These are phyloP conservation scores for Lophotriccus pileatus DNA, from an alignment of 2,797 vertebrate genomes.

Conservation along the genomic window DNA sequence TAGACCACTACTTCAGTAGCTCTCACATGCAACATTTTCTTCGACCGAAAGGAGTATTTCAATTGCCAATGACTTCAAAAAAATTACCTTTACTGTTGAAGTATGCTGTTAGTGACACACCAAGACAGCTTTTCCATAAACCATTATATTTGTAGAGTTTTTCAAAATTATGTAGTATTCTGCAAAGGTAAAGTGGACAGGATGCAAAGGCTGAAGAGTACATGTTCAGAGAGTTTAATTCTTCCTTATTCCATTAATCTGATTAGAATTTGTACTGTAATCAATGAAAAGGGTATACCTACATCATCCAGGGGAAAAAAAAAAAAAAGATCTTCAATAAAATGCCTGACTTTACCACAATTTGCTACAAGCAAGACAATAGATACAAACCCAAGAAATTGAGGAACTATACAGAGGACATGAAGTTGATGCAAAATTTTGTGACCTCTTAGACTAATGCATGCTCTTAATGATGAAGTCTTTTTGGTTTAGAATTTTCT, in stretches of 20 bases:
- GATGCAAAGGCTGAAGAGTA: background rate
- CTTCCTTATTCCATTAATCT: background rate
- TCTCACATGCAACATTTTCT: background rate
- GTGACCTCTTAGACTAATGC: background rate
- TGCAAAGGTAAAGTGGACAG: background rate
- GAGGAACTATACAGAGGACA: background rate
- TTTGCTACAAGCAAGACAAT: background rate
- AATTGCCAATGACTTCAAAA: background rate
- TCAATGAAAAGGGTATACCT: background rate
- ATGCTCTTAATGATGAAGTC: background rate
- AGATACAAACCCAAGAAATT: background rate
- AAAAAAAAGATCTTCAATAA: background rate
- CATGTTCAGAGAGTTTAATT: background rate
- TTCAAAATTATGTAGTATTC: background rate
- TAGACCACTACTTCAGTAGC: background rate
- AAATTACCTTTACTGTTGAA: background rate
- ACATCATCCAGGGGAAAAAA: background rate
- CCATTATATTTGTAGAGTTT: background rate
- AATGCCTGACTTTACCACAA: background rate
- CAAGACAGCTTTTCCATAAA: background rate
- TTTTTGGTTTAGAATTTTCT: conserved; percentile 20
- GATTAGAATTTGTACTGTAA: background rate
- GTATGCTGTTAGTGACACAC: background rate
- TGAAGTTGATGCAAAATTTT: background rate
- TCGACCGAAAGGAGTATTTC: background rate